Evolutionary conservation across 2,888 invertebrate genomes (phyloP).

Genomic region (Ophion slaviceki): DNA sequence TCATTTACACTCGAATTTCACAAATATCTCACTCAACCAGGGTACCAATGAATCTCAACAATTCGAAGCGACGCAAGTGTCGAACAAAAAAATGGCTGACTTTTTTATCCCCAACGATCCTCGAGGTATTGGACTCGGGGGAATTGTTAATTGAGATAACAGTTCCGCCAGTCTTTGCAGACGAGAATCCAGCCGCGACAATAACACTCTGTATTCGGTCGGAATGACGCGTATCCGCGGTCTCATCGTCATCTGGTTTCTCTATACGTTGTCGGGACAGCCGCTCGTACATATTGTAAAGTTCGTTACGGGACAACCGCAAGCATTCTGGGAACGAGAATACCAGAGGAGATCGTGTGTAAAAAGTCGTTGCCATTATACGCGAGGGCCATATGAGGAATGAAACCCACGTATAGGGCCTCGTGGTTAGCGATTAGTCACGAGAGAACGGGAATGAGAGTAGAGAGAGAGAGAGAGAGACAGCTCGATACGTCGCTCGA

Average conservation of each 20-base stretch:
- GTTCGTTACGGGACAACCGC: constrained; percentile 13
- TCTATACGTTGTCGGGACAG: neutral
- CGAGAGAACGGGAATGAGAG: constrained; percentile 44
- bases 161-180: too few species aligned
- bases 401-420: constrained; percentile 4
- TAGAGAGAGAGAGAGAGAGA: constrained; percentile 10
- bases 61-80: too few species aligned
- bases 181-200: neutral
- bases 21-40: too few species aligned
- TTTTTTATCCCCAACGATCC: too few species aligned
- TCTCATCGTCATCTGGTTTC: constrained; percentile 25
- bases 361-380: constrained; percentile 49
- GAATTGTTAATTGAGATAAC: too few species aligned
- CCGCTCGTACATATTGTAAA: neutral
- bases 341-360: constrained; percentile 50
- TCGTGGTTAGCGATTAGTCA: constrained; percentile 66
- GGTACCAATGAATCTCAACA: too few species aligned
- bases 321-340: constrained; percentile 48
- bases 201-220: constrained; percentile 2
- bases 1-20: too few species aligned
- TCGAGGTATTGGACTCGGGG: too few species aligned
- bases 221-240: constrained; percentile 12
- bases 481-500: constrained; percentile 44
- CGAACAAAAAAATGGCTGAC: too few species aligned
- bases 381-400: constrained; percentile 34